Conservation (phyloP, 2,113 vertebrate genomes). For the Suncus etruscus region DNA sequence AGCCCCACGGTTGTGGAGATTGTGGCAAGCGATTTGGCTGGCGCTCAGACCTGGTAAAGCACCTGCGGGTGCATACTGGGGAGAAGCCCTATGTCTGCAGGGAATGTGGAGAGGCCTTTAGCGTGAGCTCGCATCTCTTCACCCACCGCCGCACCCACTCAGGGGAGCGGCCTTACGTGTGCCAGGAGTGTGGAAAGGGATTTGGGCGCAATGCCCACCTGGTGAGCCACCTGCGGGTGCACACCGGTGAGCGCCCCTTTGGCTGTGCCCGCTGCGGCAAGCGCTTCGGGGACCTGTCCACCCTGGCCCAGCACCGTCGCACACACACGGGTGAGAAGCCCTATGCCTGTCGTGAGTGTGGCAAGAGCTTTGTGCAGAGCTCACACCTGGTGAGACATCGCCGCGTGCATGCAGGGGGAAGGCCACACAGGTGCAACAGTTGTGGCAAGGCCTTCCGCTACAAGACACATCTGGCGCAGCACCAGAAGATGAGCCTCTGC, state of each 20-base stretch:
- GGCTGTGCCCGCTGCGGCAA: slow-evolving; percentile 77
- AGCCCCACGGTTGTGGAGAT: slow-evolving; percentile 77
- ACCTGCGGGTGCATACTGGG: slow-evolving; percentile 78
- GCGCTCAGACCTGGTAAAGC: slow-evolving; percentile 81
- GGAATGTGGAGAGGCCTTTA: slow-evolving; percentile 79
- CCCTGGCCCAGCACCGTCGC: slow-evolving; percentile 75
- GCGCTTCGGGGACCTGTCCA: slow-evolving; percentile 80
- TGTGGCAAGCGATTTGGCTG: slow-evolving; percentile 81
- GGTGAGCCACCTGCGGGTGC: slow-evolving; percentile 78
- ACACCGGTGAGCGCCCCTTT: slow-evolving; percentile 81
- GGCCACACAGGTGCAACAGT: slow-evolving; percentile 70
- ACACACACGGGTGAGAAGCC: slow-evolving; percentile 83
- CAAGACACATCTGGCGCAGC: slow-evolving; percentile 74
- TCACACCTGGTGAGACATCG: slow-evolving; percentile 76
- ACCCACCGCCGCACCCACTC: slow-evolving; percentile 80
- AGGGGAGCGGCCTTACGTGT: slow-evolving; percentile 79
- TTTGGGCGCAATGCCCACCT: slow-evolving; percentile 82
- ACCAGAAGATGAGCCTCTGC: slow-evolving; percentile 77
- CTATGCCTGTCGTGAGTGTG: slow-evolving; percentile 72
- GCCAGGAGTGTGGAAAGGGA: slow-evolving; percentile 77
- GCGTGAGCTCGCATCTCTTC: slow-evolving; percentile 80
- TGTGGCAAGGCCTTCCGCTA: slow-evolving; percentile 81
- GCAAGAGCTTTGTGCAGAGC: slow-evolving; percentile 82
- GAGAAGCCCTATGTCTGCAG: slow-evolving; percentile 83
- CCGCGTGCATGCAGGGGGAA: slow-evolving; percentile 78